Percentiles rank a stretch among this genome's conserved stretches.
Evolutionary conservation across 2,113 vertebrate genomes (phyloP).

Genomic region (Ammodramus savannarum): DNA sequence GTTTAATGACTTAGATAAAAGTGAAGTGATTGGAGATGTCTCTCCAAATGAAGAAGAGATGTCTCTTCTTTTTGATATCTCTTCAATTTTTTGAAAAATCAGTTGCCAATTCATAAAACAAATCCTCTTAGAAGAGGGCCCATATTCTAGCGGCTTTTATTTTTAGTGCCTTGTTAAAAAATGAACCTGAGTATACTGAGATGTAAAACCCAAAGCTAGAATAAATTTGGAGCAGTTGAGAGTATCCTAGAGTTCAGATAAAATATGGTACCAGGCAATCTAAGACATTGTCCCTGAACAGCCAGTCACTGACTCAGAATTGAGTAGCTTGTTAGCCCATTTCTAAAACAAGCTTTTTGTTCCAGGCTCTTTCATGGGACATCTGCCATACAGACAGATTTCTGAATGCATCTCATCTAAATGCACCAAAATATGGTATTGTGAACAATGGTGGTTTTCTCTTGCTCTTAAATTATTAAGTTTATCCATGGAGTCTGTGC

Average conservation of each 20-base stretch:
- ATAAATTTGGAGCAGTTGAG: not conserved
- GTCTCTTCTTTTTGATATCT: not conserved
- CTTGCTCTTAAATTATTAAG: not conserved
- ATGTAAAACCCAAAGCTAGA: not conserved
- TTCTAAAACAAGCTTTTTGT: constrained; percentile 3
- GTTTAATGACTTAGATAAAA: not conserved
- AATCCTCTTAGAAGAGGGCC: not conserved
- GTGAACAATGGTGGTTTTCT: not conserved
- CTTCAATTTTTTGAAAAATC: not conserved
- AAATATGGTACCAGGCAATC: not conserved
- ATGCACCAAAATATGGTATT: not conserved
- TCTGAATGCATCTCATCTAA: constrained; percentile 4
- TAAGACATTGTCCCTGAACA: not conserved
- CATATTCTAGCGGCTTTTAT: not conserved
- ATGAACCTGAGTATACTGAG: not conserved
- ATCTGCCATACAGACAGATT: constrained; percentile 8
- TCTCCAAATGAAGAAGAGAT: not conserved
- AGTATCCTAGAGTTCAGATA: not conserved
- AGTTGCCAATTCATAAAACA: not conserved
- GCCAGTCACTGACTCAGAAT: not conserved
- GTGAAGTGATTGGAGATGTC: not conserved
- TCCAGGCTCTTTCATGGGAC: not conserved
- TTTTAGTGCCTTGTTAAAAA: not conserved
- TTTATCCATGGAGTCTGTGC: not conserved
- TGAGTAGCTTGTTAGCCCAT: not conserved